Percentiles rank a stretch among this genome's conserved stretches.
phyloP scores from a whole-genome alignment of 2,888 invertebrate genomes.

The Lasioglossum villosulum region DNA sequence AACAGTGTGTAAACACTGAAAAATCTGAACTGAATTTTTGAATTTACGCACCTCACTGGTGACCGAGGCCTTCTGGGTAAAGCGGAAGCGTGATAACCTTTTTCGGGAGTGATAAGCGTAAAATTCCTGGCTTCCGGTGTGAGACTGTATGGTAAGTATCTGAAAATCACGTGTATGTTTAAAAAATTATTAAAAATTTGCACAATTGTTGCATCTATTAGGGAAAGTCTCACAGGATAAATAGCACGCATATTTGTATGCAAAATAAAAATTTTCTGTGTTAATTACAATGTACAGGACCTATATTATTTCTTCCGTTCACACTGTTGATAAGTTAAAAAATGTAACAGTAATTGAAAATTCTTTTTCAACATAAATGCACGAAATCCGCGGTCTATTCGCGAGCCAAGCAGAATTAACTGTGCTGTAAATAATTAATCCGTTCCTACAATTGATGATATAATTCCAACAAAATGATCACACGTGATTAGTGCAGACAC shows the following conservation, averaged over 20 bases:
- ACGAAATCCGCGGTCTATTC: background rate
- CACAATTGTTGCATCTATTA: background rate
- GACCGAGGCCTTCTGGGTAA: conserved; percentile 53
- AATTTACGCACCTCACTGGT: conserved; percentile 49
- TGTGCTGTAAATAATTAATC: background rate
- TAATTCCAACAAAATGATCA: background rate
- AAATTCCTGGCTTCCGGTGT: conserved; percentile 49
- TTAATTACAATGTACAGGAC: background rate
- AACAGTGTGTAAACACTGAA: background rate
- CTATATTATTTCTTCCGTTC: no score
- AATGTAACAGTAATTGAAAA: background rate
- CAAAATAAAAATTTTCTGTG: no score
- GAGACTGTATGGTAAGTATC: conserved; percentile 44
- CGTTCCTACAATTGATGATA: background rate
- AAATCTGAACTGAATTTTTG: background rate
- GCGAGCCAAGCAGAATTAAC: background rate
- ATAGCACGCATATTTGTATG: no score
- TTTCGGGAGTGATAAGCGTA: background rate
- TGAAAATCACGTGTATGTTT: conserved; percentile 6
- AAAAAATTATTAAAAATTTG: background rate
- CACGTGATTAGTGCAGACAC: background rate
- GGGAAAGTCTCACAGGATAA: background rate
- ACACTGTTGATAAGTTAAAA: background rate
- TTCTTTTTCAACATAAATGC: background rate
- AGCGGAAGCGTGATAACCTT: background rate